A percentile compares a stretch with the other conserved stretches of the same genome.
phyloP scores from a whole-genome alignment of 1,140 invertebrate species.

The Dendrolimus kikuchii region DNA sequence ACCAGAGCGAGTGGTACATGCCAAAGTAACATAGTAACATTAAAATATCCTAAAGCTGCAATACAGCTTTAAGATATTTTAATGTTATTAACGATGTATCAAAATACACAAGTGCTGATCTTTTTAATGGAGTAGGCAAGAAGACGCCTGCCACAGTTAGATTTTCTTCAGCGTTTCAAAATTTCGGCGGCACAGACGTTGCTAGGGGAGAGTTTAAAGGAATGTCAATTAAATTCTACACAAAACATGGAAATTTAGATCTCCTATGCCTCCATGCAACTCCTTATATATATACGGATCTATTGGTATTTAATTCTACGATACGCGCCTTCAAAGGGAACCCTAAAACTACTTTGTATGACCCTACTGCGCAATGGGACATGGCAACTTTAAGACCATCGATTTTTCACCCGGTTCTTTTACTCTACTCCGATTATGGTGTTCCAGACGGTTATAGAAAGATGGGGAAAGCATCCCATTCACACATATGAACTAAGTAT shows the following conservation, averaged over 20 bases:
- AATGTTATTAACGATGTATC: constrained; percentile 94
- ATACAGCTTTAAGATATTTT: constrained; percentile 95
- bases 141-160: constrained; percentile 78
- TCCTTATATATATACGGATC: constrained; percentile 80
- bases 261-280: constrained; percentile 74
- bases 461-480: constrained; percentile 76
- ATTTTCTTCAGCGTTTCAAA: constrained; percentile 89
- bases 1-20: constrained; percentile 95
- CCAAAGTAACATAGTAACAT: no score
- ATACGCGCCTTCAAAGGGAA: constrained; percentile 78
- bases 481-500: constrained; percentile 81
- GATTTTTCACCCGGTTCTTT: constrained; percentile 83
- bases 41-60: no score
- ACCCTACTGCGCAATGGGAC: constrained; percentile 90
- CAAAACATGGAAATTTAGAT: constrained; percentile 83
- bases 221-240: constrained; percentile 82
- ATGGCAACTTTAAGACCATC: constrained; percentile 87
- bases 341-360: constrained; percentile 78
- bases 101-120: constrained; percentile 86
- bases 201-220: constrained; percentile 79
- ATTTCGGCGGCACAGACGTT: constrained; percentile 83
- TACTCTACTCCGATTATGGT: constrained; percentile 89
- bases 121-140: constrained; percentile 90
- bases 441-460: constrained; percentile 88
- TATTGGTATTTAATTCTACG: constrained; percentile 75